These are phyloP conservation scores for Ganaspis brasiliensis DNA, from an alignment of 2,888 invertebrate species.

Conservation along the genomic window DNA sequence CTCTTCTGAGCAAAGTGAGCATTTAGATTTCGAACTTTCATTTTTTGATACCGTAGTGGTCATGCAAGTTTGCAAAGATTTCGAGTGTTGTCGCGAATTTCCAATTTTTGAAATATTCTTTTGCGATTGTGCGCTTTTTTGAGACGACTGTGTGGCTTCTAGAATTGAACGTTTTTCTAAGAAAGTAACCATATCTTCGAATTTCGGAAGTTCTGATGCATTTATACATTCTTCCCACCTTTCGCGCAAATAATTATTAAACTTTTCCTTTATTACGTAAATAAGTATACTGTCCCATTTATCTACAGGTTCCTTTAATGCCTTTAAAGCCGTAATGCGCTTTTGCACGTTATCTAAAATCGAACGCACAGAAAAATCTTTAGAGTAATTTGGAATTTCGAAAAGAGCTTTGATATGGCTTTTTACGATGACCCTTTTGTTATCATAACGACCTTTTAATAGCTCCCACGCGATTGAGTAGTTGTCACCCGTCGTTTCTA, in stretches of 20 bases:
- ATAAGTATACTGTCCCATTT: not conserved
- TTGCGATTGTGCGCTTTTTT: not conserved
- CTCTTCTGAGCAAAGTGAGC: not conserved
- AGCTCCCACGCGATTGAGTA: not conserved
- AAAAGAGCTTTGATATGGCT: not conserved
- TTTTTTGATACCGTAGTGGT: not conserved
- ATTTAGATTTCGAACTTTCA: not conserved
- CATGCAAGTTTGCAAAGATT: not conserved
- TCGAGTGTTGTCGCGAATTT: not conserved
- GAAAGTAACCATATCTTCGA: not conserved
- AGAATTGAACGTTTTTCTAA: not conserved
- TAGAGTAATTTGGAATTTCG: not conserved
- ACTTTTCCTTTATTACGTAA: not conserved
- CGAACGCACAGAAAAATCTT: not conserved
- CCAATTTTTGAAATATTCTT: not conserved
- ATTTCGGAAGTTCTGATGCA: not conserved
- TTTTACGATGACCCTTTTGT: not conserved
- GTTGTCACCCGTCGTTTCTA: not conserved
- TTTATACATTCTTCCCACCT: not conserved
- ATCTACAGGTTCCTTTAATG: not conserved
- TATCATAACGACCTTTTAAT: not conserved
- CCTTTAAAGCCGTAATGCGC: not conserved
- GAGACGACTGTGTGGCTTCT: not conserved
- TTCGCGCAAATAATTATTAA: not conserved
- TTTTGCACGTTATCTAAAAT: not conserved